Conservation (phyloP, 2,797 vertebrate genomes). For the Esox masquinongy region DNA sequence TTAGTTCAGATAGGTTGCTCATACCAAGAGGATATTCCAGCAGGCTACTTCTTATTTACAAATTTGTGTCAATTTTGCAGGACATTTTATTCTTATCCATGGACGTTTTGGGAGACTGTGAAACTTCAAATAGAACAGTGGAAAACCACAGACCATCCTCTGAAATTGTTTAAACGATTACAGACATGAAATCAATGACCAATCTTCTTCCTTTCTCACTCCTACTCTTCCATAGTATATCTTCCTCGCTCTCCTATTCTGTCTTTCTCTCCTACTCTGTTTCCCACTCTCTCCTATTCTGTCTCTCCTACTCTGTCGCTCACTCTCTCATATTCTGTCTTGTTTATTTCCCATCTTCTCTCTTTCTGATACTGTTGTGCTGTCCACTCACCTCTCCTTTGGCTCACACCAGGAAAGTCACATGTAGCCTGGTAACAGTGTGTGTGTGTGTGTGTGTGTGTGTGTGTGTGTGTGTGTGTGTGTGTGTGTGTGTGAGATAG, state of each 20-base stretch:
- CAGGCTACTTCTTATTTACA: not conserved
- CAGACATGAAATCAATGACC: not conserved
- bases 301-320: not conserved
- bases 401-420: conserved; percentile 43
- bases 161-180: not conserved
- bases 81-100: not conserved
- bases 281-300: not conserved
- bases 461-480: conserved; percentile 26
- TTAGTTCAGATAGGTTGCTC: not conserved
- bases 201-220: conserved; percentile 20
- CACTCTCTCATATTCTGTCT: not conserved
- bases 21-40: not conserved
- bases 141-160: not conserved
- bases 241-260: too few relatives aligned
- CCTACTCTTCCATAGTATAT: not conserved
- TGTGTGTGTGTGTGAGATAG: conserved; percentile 8
- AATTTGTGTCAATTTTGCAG: not conserved
- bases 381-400: conserved; percentile 4
- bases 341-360: conserved; percentile 18
- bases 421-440: conserved; percentile 3
- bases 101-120: not conserved
- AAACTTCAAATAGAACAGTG: not conserved
- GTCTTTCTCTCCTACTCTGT: conserved; percentile 16
- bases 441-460: conserved; percentile 1
- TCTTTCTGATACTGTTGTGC: conserved; percentile 11